A percentile compares a stretch with the other conserved stretches of the same genome.
Evolutionary conservation across 2,113 vertebrate genomes (phyloP).

Genomic region (Sylvilagus bachmani): DNA sequence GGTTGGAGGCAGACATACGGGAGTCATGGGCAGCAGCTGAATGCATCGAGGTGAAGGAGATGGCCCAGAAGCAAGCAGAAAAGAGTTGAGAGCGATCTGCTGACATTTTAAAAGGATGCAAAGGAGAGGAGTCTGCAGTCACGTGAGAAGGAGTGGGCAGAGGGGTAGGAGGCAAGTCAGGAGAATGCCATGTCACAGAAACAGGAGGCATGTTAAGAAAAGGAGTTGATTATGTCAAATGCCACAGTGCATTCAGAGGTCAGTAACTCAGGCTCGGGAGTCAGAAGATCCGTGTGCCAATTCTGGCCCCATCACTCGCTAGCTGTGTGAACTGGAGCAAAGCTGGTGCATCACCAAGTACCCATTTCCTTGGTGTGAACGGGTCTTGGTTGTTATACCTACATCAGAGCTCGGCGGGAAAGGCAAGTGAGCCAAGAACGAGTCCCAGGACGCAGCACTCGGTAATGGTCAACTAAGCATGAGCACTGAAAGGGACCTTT

Average conservation of each 20-base stretch:
- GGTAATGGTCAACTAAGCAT: background rate
- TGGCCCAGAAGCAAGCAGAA: conserved; percentile 3
- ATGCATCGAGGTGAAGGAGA: conserved; percentile 54
- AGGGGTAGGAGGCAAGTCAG: conserved; percentile 79
- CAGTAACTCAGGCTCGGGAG: conserved; percentile 59
- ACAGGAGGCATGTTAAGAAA: conserved; percentile 79
- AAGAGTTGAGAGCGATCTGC: conserved; percentile 36
- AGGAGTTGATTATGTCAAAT: conserved; percentile 81
- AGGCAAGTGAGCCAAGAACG: background rate
- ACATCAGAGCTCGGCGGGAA: background rate
- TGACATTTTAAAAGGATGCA: conserved; percentile 77
- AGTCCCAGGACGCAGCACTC: background rate
- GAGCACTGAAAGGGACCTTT: background rate
- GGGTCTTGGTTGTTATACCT: background rate
- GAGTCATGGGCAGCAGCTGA: conserved; percentile 19
- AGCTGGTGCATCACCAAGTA: background rate
- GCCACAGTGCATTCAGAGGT: conserved; percentile 78
- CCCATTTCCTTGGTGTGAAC: conserved; percentile 30
- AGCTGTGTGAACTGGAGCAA: conserved; percentile 15
- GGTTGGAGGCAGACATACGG: conserved; percentile 40
- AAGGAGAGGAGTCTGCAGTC: conserved; percentile 66
- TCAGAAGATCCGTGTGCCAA: conserved; percentile 49
- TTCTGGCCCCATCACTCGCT: conserved; percentile 23
- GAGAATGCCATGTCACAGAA: conserved; percentile 80
- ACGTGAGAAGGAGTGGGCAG: conserved; percentile 81